phyloP scores from a whole-genome alignment of 2,797 vertebrate species.

The Micropoecilia bifurca region DNA sequence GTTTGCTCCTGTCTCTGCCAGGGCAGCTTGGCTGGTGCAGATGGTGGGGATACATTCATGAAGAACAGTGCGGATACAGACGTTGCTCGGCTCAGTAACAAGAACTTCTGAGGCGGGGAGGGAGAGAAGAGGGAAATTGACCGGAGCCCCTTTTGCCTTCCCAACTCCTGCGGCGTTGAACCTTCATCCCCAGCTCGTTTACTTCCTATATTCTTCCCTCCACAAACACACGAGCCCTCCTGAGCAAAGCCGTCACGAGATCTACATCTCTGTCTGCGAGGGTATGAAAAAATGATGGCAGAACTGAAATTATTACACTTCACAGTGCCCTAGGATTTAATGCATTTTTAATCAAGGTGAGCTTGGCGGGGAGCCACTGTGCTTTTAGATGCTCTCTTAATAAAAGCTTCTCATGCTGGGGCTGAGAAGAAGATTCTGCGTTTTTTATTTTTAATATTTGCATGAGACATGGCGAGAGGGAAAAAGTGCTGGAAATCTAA shows the following conservation, averaged over 20 bases:
- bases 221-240: slow-evolving; percentile 75
- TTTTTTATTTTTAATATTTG: slow-evolving; percentile 72
- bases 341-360: slow-evolving; percentile 84
- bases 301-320: slow-evolving; percentile 82
- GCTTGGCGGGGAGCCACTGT: slow-evolving; percentile 73
- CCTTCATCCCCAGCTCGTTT: slow-evolving; percentile 72
- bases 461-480: slow-evolving; percentile 77
- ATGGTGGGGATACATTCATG: slow-evolving; percentile 86
- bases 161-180: slow-evolving; percentile 66
- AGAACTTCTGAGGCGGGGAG: slow-evolving; percentile 71
- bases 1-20: slow-evolving; percentile 78
- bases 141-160: slow-evolving; percentile 70
- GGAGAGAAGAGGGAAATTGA: slow-evolving; percentile 61
- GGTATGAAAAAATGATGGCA: slow-evolving; percentile 79
- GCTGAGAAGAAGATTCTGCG: slow-evolving; percentile 63
- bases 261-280: slow-evolving; percentile 82
- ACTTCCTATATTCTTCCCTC: slow-evolving; percentile 66
- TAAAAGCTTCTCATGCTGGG: slow-evolving; percentile 73
- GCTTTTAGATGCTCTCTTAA: slow-evolving; percentile 78
- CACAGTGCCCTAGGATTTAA: slow-evolving; percentile 80
- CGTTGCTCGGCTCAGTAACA: slow-evolving; percentile 75
- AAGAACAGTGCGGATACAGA: slow-evolving; percentile 81
- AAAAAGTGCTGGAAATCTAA: slow-evolving; percentile 54
- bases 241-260: slow-evolving; percentile 78
- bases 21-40: slow-evolving; percentile 81